Base-by-base conservation (phyloP, 2,797 vertebrate species). In the Synaphobranchus kaupii region DNA sequence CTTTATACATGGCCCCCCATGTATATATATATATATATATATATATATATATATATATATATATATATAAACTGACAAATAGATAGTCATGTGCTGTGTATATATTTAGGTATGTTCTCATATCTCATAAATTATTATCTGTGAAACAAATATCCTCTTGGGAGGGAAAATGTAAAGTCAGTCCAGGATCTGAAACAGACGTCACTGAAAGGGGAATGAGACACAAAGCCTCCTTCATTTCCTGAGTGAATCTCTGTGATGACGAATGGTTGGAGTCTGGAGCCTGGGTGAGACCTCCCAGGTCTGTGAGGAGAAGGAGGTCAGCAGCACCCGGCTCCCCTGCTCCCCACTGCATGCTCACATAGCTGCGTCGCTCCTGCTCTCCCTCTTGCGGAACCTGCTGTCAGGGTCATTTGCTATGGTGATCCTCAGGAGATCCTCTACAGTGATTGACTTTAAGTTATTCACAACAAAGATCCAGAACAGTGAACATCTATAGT, bases 181-280 rank as follows among this genome's bases (percentile, higher is more conserved):
- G 47, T 8, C 13, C 39, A 44, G 73, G 73, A 25, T 50, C 78
- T 48, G 78, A 50, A 48, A 50, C 73, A 50, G 44, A 81, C 20
- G 50, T 81, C 47, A 9, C 47, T 1, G 78, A 2, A 48, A 78
- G 13, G 9, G 47, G 78, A 81, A 81, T 81, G 44, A 81, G n/a
- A 50, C 78, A 48, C 22, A 81, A 81, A n/a, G 44, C 78, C 78
- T 80, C 78, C 78, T 50, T 81, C 39, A 81, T 81, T 81, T 81
- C 78, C 78, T 81, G 78, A 48, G 78, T 48, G 44, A n/a, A 81
- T 17, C 22, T 81, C 78, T 3, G 44, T 6, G 47, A 50, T 81
- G 78, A 81, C 47, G 20, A 48, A 12, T 13, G 44, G 12, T 34
- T 47, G 20, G 78, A 50, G 47, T 50, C 78, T 81, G 47, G 78